Conservation (phyloP, 2,113 vertebrate species). For the Callaeas wilsoni region DNA sequence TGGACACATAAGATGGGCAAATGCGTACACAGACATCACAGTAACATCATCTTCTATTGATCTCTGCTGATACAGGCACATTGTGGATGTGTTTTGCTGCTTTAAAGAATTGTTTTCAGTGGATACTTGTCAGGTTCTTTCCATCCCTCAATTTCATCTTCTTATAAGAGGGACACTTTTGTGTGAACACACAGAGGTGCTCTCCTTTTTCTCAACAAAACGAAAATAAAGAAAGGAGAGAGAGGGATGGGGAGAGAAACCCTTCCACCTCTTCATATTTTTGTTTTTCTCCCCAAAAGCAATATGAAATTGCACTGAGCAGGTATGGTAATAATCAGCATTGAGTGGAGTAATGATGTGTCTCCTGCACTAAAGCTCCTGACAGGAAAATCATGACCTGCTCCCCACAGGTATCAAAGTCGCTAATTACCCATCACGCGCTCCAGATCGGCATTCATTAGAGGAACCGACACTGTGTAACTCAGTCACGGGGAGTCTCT, state of each 20-base stretch:
- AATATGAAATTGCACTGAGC: background rate
- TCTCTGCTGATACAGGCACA: background rate
- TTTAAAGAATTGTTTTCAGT: constrained; percentile 33
- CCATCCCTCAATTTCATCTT: background rate
- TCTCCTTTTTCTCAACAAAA: background rate
- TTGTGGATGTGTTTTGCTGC: background rate
- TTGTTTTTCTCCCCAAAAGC: background rate
- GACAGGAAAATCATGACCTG: constrained; percentile 66
- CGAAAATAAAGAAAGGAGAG: background rate
- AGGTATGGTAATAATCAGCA: constrained; percentile 39
- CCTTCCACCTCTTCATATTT: background rate
- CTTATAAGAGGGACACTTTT: background rate
- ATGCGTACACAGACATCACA: constrained; percentile 18
- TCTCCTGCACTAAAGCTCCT: constrained; percentile 33
- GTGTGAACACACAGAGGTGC: background rate
- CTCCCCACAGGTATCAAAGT: constrained; percentile 65
- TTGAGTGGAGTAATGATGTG: constrained; percentile 43
- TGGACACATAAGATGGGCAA: background rate
- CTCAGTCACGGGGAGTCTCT: background rate
- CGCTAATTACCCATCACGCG: constrained; percentile 56
- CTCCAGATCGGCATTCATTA: constrained; percentile 38
- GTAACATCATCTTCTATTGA: constrained; percentile 38
- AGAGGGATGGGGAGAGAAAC: background rate
- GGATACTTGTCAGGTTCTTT: constrained; percentile 20
- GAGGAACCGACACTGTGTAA: background rate